phyloP scores from a whole-genome alignment of 2,888 invertebrate genomes.

The Eupithecia dodoneata region DNA sequence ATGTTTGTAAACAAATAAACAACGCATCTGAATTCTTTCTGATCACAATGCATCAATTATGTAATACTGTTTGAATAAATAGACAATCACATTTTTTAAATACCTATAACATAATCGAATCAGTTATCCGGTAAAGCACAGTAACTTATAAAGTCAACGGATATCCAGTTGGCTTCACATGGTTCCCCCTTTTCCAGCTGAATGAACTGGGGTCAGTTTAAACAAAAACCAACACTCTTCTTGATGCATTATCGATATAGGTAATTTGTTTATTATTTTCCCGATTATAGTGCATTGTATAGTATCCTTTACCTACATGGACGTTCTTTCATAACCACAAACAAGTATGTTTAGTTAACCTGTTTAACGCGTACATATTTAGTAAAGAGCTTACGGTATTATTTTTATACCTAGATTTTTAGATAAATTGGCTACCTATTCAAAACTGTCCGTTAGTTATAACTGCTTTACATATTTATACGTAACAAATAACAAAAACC shows the following conservation, averaged over 20 bases:
- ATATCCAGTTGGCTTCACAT: conserved; percentile 36
- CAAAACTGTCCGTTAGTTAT: neutral
- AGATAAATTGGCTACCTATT: neutral
- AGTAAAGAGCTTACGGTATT: neutral
- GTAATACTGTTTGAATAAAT: neutral
- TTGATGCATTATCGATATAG: neutral
- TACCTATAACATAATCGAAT: neutral
- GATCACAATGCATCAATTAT: neutral
- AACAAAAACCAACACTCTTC: conserved; percentile 20
- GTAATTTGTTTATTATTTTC: neutral
- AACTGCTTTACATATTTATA: neutral
- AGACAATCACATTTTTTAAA: neutral
- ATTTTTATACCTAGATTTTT: neutral
- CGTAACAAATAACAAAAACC: neutral
- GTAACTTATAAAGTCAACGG: conserved; percentile 26
- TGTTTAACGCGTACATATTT: neutral
- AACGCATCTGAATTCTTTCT: conserved; percentile 14
- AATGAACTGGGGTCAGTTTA: conserved; percentile 29
- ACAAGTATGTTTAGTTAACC: neutral
- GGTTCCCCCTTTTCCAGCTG: conserved; percentile 33
- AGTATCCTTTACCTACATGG: neutral
- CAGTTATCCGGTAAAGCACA: neutral
- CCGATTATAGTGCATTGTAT: neutral
- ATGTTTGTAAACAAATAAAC: conserved; percentile 38
- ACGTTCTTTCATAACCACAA: neutral